Evolutionary conservation across 2,888 invertebrate genomes (phyloP).

Genomic region (Rhamnusium bicolor): DNA sequence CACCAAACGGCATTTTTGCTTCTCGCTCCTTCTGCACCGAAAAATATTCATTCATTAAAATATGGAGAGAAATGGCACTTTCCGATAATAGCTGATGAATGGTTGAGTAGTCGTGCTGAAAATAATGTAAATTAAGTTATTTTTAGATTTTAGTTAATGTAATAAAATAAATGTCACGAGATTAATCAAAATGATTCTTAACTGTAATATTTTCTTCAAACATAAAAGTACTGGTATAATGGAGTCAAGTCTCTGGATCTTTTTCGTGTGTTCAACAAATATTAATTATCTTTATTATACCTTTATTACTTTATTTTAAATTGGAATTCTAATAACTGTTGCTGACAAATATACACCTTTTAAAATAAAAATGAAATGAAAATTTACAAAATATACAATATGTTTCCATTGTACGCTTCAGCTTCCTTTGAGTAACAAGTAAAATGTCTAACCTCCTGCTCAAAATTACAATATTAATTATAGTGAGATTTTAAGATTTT

Average conservation of each 20-base stretch:
- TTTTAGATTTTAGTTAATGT: background rate
- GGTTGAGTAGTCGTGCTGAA: conserved; percentile 86
- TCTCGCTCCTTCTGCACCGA: conserved; percentile 81
- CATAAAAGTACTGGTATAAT: too few relatives aligned
- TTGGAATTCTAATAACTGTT: too few relatives aligned
- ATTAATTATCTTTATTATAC: too few relatives aligned
- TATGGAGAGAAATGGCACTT: conserved; percentile 86
- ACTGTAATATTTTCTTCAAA: too few relatives aligned
- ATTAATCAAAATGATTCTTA: too few relatives aligned
- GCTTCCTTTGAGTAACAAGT: background rate
- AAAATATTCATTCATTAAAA: conserved; percentile 88
- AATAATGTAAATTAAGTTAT: conserved; percentile 42
- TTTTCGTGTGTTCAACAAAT: too few relatives aligned
- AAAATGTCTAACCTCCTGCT: background rate
- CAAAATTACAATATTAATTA: conserved; percentile 1
- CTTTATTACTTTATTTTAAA: too few relatives aligned
- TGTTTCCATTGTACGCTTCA: background rate
- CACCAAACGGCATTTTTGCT: conserved; percentile 84
- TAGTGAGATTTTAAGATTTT: background rate
- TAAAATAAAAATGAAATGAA: background rate
- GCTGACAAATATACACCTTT: too few relatives aligned
- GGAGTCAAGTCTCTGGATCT: too few relatives aligned
- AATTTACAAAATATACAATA: background rate
- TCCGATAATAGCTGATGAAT: conserved; percentile 87
- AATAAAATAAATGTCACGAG: too few relatives aligned